These are phyloP conservation scores for Stigmatopora nigra DNA, from an alignment of 2,113 vertebrate species.

Conservation along the genomic window DNA sequence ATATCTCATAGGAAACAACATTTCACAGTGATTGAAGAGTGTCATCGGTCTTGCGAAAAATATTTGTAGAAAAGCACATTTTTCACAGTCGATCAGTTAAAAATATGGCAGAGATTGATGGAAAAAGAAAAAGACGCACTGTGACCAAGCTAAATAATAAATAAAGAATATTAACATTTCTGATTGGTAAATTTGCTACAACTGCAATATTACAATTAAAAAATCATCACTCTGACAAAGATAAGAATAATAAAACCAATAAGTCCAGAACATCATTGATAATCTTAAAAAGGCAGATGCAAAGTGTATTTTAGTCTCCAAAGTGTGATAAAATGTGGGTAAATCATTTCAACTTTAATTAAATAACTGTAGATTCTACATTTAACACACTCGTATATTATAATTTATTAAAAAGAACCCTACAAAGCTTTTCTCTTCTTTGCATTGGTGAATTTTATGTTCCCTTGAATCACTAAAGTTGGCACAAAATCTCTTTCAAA, in stretches of 20 bases:
- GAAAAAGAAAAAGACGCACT: not conserved
- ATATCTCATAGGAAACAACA: not conserved
- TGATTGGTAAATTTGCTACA: not conserved
- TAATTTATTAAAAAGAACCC: too few species aligned
- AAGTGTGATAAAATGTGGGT: too few species aligned
- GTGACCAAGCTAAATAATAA: not conserved
- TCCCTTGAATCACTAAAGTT: too few species aligned
- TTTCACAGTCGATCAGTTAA: slow-evolving; percentile 6
- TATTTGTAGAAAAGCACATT: not conserved
- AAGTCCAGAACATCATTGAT: not conserved
- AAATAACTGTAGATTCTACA: too few species aligned
- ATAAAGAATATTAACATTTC: not conserved
- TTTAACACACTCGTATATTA: too few species aligned
- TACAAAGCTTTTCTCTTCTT: too few species aligned
- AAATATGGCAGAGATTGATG: slow-evolving; percentile 2
- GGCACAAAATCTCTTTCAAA: too few species aligned
- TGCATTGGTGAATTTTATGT: too few species aligned
- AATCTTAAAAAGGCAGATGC: too few species aligned
- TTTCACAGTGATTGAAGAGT: slow-evolving; percentile 5
- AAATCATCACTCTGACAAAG: not conserved
- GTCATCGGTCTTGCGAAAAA: slow-evolving; percentile 7
- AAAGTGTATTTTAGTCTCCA: too few species aligned
- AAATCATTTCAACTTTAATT: too few species aligned
- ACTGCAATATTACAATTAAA: not conserved
- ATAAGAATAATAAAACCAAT: too few species aligned